Conservation (phyloP, 2,797 vertebrate species). For the Artibeus jamaicensis region DNA sequence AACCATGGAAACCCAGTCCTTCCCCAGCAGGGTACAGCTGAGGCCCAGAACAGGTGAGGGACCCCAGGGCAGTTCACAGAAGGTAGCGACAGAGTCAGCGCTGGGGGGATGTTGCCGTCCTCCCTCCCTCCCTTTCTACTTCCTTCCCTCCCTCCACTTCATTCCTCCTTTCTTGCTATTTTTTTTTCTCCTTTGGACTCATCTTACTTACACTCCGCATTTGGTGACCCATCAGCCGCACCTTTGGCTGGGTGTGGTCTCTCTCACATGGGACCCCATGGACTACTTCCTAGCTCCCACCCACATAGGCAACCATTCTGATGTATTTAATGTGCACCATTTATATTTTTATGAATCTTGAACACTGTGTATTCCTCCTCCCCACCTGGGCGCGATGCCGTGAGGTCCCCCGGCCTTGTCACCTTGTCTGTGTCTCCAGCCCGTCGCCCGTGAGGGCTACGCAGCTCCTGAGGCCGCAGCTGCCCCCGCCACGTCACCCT, state of each 20-base stretch:
- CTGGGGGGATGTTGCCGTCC: not conserved
- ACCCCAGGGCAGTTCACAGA: not conserved
- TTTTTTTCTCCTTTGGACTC: not conserved
- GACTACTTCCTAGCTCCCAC: not conserved
- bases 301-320: not conserved
- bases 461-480: not conserved
- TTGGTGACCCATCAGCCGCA: not conserved
- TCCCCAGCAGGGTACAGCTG: not conserved
- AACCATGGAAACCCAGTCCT: not conserved
- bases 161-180: not conserved
- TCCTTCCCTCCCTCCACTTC: not conserved
- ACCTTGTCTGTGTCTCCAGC: fast-evolving
- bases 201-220: not conserved
- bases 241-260: no score
- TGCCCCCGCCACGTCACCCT: fast-evolving
- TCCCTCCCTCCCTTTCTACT: fast-evolving
- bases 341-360: not conserved
- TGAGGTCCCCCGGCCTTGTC: not conserved
- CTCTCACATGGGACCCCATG: not conserved
- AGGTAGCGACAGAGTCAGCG: not conserved
- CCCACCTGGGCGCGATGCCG: not conserved
- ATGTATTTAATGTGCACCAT: not conserved
- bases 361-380: not conserved
- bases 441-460: fast-evolving
- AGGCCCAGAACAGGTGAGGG: not conserved